Evolutionary conservation across 37 sponge, comb jelly and placozoan genomes (phyloP), one percentile per base, ranked within the genome.

Genomic region (Axinella damicornis): DNA sequence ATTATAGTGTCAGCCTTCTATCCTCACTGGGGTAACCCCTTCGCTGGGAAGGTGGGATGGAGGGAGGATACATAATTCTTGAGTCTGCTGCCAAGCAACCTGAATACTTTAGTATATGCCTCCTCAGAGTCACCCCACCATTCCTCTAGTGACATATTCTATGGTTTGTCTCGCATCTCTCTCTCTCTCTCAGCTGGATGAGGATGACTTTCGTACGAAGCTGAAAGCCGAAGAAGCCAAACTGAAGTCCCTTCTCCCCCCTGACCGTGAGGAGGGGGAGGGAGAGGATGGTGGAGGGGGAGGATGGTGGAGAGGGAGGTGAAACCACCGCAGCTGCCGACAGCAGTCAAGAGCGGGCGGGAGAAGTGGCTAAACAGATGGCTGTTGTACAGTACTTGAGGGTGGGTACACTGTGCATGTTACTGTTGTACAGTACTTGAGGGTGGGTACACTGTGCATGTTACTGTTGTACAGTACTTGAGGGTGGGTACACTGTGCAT

Each of bases 1-100:
- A n/a, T n/a, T n/a, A n/a, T n/a, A n/a, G n/a, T n/a, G n/a, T n/a
- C n/a, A n/a, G n/a, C n/a, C n/a, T n/a, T n/a, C n/a, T n/a, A n/a
- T n/a, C n/a, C n/a, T n/a, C n/a, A n/a, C n/a, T n/a, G n/a, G 6
- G 56, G 85, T 9, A 98, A 98, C 66, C 98, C 98, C 0, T 98
- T 79, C 62, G 88, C 92, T 28, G 83, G 88, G 27, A 85, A 92
- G 69, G 93, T 97, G 27, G 41, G 35, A 5, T 12, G 27, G n/a
- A n/a, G n/a, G n/a, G n/a, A n/a, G n/a, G n/a, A n/a, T n/a, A n/a
- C n/a, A n/a, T n/a, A n/a, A n/a, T n/a, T n/a, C n/a, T n/a, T n/a
- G n/a, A n/a, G n/a, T n/a, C n/a, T n/a, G n/a, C n/a, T n/a, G n/a
- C n/a, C n/a, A n/a, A n/a, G n/a, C n/a, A n/a, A n/a, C n/a, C n/a